Conservation (phyloP, 2,888 invertebrate species). For the Epinotia bilunana region DNA sequence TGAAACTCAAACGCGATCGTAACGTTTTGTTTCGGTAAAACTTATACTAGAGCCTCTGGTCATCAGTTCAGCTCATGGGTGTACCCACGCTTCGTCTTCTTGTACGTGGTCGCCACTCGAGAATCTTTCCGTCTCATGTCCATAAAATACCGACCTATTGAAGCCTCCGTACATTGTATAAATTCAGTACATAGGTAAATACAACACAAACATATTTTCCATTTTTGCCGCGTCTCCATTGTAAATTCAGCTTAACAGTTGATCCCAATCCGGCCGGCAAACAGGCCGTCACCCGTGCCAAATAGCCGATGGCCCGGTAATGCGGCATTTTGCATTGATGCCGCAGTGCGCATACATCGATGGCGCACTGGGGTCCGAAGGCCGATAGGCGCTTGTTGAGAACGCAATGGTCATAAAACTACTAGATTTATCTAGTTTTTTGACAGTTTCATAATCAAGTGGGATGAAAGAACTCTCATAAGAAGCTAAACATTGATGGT, state of each 20-base stretch:
- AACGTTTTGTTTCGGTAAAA: too few relatives aligned
- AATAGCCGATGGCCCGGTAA: conserved; percentile 45
- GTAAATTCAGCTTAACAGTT: conserved; percentile 18
- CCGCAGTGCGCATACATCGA: conserved; percentile 62
- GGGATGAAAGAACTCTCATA: too few relatives aligned
- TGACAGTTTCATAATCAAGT: too few relatives aligned
- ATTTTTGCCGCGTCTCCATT: conserved; percentile 4
- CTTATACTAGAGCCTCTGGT: too few relatives aligned
- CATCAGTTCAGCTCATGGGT: too few relatives aligned
- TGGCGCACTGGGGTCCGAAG: conserved; percentile 48
- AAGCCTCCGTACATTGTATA: neutral
- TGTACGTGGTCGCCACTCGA: too few relatives aligned
- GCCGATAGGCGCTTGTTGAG: conserved; percentile 44
- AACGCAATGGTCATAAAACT: conserved; percentile 45
- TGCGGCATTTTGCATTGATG: conserved; percentile 58
- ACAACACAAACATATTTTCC: conserved; percentile 1
- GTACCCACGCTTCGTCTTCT: too few relatives aligned
- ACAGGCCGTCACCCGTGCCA: conserved; percentile 42
- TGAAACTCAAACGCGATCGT: too few relatives aligned
- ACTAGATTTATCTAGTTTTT: conserved; percentile 13
- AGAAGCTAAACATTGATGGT: conserved; percentile 43
- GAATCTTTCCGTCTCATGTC: too few relatives aligned
- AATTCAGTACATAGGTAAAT: neutral
- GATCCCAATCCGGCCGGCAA: conserved; percentile 26
- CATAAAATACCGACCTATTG: too few relatives aligned